Evolutionary conservation across 92 coral and sea anemone genomes (phyloP), one percentile per base, ranked within the genome.

Genomic region (Pocillopora grandis): DNA sequence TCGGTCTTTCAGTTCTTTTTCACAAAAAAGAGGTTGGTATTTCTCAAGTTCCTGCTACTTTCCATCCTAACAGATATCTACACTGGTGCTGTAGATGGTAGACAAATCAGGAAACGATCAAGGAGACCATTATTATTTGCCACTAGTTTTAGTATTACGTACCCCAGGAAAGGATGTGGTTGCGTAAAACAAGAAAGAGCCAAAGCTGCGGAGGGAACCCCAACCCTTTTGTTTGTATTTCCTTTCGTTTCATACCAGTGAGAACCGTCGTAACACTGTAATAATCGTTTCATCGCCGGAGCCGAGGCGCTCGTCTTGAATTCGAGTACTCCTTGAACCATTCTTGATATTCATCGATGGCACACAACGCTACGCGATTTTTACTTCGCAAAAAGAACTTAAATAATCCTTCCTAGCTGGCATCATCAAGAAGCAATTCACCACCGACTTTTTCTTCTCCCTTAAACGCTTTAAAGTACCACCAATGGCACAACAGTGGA

Each of bases 231-330:
- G 18, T 59, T 81, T 19, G 70, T 16, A 49, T 81, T 81, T 13
- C 78, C 86, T 20, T 81, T 70, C 58, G 71, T 81, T 37, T 81
- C 71, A 35, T 58, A 71, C 78, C 86, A 71, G 55, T 81, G 78
- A 17, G 69, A 81, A 23, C 76, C 71, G 75, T 81, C 78, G 21
- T 81, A 81, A 71, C 85, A 81, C 48, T 81, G 85, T 42, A 81
- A 52, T 33, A 81, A 61, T n/a, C 78, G 78, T 72, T 81, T 81
- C 85, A 72, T 81, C 23, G 85, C 71, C 10, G 85, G 85, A 27
- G 78, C 85, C 4, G 78, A 52, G 18, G 76, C 35, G 37, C 68
- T 21, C 52, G 70, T 63, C 42, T 72, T 81, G 42, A 70, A 52
- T 23, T 71, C 85, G 14, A 81, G 18, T 10, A 81, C 78, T 79